phyloP scores from a whole-genome alignment of 2,113 vertebrate genomes.

The Pteronura brasiliensis region DNA sequence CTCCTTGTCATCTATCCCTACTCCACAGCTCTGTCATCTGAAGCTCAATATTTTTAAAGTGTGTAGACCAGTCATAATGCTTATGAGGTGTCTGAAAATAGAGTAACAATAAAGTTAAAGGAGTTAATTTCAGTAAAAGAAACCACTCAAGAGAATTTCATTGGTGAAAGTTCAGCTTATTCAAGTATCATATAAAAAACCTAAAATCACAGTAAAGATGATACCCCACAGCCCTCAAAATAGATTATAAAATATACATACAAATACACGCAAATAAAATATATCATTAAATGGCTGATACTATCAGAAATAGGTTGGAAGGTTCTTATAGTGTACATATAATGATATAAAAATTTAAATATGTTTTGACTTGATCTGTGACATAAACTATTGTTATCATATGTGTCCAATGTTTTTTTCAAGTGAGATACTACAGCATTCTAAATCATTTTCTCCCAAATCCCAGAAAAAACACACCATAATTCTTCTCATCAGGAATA shows the following conservation, averaged over 20 bases:
- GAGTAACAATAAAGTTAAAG: not conserved
- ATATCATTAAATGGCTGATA: not conserved
- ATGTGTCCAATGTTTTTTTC: not conserved
- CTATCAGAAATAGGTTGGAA: not conserved
- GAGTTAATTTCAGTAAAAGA: not conserved
- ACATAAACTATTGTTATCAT: not conserved
- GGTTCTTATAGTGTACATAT: not conserved
- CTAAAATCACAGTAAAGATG: not conserved
- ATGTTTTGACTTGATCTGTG: not conserved
- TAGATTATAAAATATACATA: not conserved
- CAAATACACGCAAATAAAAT: not conserved
- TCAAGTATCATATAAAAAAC: not conserved
- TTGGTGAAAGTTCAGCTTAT: not conserved
- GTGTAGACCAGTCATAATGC: no score
- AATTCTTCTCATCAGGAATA: not conserved
- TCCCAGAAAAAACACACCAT: no score
- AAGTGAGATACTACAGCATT: not conserved
- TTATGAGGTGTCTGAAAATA: not conserved
- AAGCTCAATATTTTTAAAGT: not conserved
- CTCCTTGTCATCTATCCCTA: not conserved
- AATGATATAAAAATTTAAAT: not conserved
- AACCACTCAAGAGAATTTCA: not conserved
- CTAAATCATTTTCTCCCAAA: not conserved
- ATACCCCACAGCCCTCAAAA: not conserved
- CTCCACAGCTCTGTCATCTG: not conserved